Conservation (phyloP, 35 echinoderm and acorn worm genomes). For the Amphiura filiformis region DNA sequence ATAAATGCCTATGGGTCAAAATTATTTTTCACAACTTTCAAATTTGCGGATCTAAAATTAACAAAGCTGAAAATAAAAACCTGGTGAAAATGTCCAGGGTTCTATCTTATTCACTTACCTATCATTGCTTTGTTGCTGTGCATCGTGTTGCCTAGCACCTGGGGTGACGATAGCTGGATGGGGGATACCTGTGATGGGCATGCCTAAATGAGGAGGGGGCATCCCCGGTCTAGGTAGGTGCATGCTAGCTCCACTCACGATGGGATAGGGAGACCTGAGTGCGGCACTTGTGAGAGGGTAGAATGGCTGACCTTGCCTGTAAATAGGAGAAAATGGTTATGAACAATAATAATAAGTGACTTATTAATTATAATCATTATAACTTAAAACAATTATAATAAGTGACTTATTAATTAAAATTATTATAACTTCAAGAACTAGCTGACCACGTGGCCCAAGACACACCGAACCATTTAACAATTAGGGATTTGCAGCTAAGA, state of each 20-base stretch:
- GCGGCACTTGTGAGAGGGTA: constrained; percentile 61
- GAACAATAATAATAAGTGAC: neutral
- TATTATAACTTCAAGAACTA: too few relatives aligned
- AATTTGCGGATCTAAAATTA: too few relatives aligned
- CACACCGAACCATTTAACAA: too few relatives aligned
- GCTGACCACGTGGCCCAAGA: too few relatives aligned
- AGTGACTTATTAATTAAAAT: too few relatives aligned
- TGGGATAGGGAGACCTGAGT: constrained; percentile 57
- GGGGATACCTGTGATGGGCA: constrained; percentile 39
- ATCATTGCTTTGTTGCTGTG: constrained; percentile 66
- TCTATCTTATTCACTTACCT: constrained; percentile 27
- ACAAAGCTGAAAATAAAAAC: too few relatives aligned
- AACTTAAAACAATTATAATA: too few relatives aligned
- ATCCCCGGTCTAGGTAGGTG: constrained; percentile 31
- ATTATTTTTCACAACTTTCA: too few relatives aligned
- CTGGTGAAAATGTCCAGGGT: too few relatives aligned
- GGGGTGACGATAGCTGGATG: constrained; percentile 41
- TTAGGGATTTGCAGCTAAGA: too few relatives aligned
- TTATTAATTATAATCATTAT: too few relatives aligned
- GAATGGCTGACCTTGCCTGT: constrained; percentile 59
- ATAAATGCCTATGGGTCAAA: too few relatives aligned
- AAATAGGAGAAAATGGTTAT: neutral
- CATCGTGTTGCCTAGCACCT: constrained; percentile 48
- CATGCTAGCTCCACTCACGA: constrained; percentile 1
- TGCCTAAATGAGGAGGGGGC: constrained; percentile 31